These are phyloP conservation scores for Platyscapa corneri DNA, from an alignment of 1,140 invertebrate species.

Conservation along the genomic window DNA sequence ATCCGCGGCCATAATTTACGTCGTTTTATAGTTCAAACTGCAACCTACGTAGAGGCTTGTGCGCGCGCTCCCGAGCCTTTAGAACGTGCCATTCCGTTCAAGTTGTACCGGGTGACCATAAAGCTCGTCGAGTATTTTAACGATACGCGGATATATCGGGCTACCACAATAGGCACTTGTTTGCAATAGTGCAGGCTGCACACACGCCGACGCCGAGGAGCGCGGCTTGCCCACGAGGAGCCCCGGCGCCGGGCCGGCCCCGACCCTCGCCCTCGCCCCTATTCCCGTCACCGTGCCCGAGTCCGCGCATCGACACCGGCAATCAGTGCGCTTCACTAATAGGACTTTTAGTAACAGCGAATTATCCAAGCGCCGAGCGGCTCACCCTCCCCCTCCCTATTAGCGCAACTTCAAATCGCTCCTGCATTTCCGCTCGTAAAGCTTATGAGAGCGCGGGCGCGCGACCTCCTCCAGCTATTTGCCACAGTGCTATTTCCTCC, in stretches of 20 bases:
- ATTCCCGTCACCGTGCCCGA: neutral
- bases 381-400: conserved; percentile 8
- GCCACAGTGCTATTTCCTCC: conserved; percentile 21
- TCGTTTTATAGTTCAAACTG: conserved; percentile 76
- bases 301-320: conserved; percentile 40
- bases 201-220: conserved; percentile 15
- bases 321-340: conserved; percentile 44
- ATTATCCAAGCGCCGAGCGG: conserved; percentile 30
- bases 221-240: neutral
- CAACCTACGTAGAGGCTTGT: conserved; percentile 61
- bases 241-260: neutral
- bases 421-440: conserved; percentile 49
- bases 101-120: conserved; percentile 72
- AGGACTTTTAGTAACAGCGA: conserved; percentile 46
- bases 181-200: conserved; percentile 51
- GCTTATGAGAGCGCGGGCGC: conserved; percentile 17
- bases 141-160: conserved; percentile 61
- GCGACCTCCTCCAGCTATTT: conserved; percentile 28
- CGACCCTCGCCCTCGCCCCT: neutral
- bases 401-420: conserved; percentile 51
- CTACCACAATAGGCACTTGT: conserved; percentile 52
- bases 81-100: conserved; percentile 70
- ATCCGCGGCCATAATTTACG: conserved; percentile 75
- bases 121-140: conserved; percentile 68
- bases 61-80: conserved; percentile 64